Evolutionary conservation across 2,888 invertebrate genomes (phyloP).

Genomic region (Drosophila birchii): DNA sequence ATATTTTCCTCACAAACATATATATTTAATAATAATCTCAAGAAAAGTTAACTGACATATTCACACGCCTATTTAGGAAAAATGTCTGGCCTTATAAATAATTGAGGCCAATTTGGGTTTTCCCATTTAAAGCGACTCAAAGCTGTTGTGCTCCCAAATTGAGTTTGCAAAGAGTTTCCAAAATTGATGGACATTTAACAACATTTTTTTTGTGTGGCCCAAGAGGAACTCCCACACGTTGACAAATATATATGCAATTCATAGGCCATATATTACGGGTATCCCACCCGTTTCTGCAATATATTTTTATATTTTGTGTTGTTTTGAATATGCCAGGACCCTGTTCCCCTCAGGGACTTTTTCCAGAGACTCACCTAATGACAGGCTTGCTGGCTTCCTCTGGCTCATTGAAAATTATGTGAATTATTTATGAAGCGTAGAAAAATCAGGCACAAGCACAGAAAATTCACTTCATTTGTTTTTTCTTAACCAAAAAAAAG

Average conservation of each 20-base stretch:
- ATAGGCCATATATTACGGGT: slow-evolving; percentile 20
- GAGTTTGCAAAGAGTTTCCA: slow-evolving; percentile 20
- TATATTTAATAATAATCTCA: background rate
- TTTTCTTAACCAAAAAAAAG: background rate
- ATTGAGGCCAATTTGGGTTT: slow-evolving; percentile 10
- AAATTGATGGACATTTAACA: slow-evolving; percentile 30
- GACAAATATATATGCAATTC: slow-evolving; percentile 28
- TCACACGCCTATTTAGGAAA: background rate
- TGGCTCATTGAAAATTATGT: slow-evolving; percentile 52
- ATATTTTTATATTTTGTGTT: slow-evolving; percentile 10
- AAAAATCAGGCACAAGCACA: slow-evolving; percentile 19
- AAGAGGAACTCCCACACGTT: slow-evolving; percentile 12
- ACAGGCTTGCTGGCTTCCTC: slow-evolving; percentile 22
- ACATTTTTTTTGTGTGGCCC: slow-evolving; percentile 7
- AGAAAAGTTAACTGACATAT: background rate
- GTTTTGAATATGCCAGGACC: slow-evolving; percentile 27
- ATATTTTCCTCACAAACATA: background rate
- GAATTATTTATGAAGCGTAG: slow-evolving; percentile 63
- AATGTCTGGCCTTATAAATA: slow-evolving; percentile 2
- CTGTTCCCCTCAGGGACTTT: slow-evolving; percentile 14
- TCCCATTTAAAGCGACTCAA: slow-evolving; percentile 7
- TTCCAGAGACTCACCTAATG: slow-evolving; percentile 2
- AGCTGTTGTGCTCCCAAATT: slow-evolving; percentile 1
- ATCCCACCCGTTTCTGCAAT: background rate
- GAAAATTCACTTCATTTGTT: slow-evolving; percentile 21